Base-by-base conservation (phyloP, 2,888 invertebrate genomes). In the Harpagoxenus sublaevis region DNA sequence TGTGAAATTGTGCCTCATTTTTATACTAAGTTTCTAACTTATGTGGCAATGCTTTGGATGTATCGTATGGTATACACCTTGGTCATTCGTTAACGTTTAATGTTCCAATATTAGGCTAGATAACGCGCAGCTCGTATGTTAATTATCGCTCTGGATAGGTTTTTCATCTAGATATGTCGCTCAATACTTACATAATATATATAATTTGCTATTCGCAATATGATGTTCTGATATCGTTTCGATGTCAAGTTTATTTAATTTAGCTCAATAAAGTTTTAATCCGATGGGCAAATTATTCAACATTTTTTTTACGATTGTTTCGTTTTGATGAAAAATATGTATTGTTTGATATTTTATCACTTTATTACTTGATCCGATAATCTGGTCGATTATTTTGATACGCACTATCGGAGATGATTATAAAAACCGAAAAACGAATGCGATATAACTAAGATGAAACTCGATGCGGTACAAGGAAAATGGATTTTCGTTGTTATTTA, bases 401-500 rank as follows among this genome's bases (percentile, higher is more conserved):
- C 45, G 23, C 15, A 15, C 15, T 79, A 65, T 51, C 12, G 31
- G 28, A 51, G n/a, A 53, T 53, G 45, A 84, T 45, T 86, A 23
- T 23, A 39, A 70, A 66, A 57, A 53, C 3, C 12, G n/a, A 68
- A 35, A 35, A 48, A 60, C 18, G 48, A 79, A 71, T 65, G 89
- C 88, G 90, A 86, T 90, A 90, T 89, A 90, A 82, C 87, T 88
- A 86, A 85, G 91, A 90, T 91, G 92, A 90, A 93, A 92, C 90
- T 88, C 86, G 86, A 86, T 83, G 87, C 87, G 88, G 87, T 84
- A 78, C 84, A 86, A 88, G 85, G 84, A 89, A 88, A 89, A 85
- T 86, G 35, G 35, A 35, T 91, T 89, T 87, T 87, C 91, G 84
- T 90, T 91, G 89, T 89, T 91, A 35, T 35, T 35, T 35, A 35